Conservation (phyloP, 2,113 vertebrate species). For the Brachyhypopomus occidentalis region DNA sequence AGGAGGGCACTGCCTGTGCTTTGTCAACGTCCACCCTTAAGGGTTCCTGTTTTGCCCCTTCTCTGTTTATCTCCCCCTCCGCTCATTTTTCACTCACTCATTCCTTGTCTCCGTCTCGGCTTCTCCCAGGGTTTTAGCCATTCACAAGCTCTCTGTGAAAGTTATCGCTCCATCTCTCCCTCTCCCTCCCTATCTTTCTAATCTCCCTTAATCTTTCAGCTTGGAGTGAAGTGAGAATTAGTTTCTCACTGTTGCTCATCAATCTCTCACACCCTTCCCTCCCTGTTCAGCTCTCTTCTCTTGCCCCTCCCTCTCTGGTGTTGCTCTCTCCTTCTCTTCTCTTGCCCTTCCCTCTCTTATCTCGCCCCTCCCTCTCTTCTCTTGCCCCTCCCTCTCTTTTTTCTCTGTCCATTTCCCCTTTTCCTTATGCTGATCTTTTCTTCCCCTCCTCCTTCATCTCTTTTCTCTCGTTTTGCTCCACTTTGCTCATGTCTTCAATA, state of each 20-base stretch:
- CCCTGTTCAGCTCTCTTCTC: slow-evolving; percentile 9
- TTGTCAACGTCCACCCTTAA: slow-evolving; percentile 60
- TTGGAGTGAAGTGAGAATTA: slow-evolving; percentile 81
- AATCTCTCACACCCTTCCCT: slow-evolving; percentile 68
- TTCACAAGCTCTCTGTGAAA: slow-evolving; percentile 72
- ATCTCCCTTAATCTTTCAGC: slow-evolving; percentile 78
- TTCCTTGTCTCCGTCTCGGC: slow-evolving; percentile 46
- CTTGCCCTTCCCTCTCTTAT: background rate
- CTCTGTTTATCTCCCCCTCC: slow-evolving; percentile 42
- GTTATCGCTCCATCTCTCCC: slow-evolving; percentile 73
- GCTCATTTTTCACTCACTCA: slow-evolving; percentile 41
- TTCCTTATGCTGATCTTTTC: slow-evolving; percentile 9
- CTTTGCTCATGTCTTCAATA: slow-evolving; percentile 6
- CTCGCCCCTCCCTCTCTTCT: background rate
- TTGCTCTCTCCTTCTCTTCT: slow-evolving; percentile 38
- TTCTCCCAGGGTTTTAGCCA: slow-evolving; percentile 67
- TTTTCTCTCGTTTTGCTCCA: slow-evolving; percentile 7
- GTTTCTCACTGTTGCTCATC: slow-evolving; percentile 75
- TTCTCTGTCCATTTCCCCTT: slow-evolving; percentile 5
- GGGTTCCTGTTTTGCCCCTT: slow-evolving; percentile 54
- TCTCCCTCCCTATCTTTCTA: slow-evolving; percentile 69
- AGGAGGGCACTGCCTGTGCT: slow-evolving; percentile 49
- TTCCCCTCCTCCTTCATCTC: no score
- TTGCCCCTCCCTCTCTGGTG: slow-evolving; percentile 45
- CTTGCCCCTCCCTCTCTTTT: slow-evolving; percentile 6